Conservation (phyloP, 2,797 vertebrate genomes). For the Danio choprae region DNA sequence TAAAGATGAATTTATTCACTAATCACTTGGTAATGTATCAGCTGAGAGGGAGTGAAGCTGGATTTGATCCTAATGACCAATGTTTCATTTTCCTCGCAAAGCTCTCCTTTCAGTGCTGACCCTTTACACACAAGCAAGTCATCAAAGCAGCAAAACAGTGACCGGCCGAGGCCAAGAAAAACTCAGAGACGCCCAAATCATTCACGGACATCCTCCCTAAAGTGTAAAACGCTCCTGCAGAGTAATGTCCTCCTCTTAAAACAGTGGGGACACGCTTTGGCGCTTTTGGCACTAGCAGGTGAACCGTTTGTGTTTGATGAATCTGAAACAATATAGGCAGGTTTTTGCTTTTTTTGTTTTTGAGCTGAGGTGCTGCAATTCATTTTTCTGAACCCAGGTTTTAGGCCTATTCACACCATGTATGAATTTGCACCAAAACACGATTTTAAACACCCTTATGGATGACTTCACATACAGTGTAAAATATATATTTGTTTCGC, state of each 20-base stretch:
- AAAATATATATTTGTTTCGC: background rate
- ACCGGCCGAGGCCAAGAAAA: slow-evolving; percentile 54
- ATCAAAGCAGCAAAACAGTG: slow-evolving; percentile 57
- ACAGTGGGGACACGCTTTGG: slow-evolving; percentile 51
- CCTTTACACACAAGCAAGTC: slow-evolving; percentile 51
- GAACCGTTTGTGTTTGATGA: slow-evolving; percentile 57
- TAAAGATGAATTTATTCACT: slow-evolving; percentile 60
- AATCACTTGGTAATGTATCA: slow-evolving; percentile 60
- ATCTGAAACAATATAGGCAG: slow-evolving; percentile 57
- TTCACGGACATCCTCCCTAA: slow-evolving; percentile 55
- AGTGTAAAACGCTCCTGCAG: slow-evolving; percentile 47
- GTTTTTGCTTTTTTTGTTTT: slow-evolving; percentile 49
- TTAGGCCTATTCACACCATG: background rate
- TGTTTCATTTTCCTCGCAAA: slow-evolving; percentile 61
- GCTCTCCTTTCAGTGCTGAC: slow-evolving; percentile 51
- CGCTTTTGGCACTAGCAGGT: slow-evolving; percentile 52
- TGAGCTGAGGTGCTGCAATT: slow-evolving; percentile 1
- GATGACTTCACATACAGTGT: background rate
- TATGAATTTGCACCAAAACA: slow-evolving; percentile 4
- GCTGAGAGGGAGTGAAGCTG: slow-evolving; percentile 58
- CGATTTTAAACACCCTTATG: background rate
- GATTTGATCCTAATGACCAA: slow-evolving; percentile 61
- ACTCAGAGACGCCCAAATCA: slow-evolving; percentile 63
- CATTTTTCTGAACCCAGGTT: slow-evolving; percentile 6
- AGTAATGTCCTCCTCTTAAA: slow-evolving; percentile 59